Percentiles rank a stretch among this genome's conserved stretches.
Evolutionary conservation across 2,113 vertebrate species (phyloP).

Genomic region (Pterophyllum scalare): DNA sequence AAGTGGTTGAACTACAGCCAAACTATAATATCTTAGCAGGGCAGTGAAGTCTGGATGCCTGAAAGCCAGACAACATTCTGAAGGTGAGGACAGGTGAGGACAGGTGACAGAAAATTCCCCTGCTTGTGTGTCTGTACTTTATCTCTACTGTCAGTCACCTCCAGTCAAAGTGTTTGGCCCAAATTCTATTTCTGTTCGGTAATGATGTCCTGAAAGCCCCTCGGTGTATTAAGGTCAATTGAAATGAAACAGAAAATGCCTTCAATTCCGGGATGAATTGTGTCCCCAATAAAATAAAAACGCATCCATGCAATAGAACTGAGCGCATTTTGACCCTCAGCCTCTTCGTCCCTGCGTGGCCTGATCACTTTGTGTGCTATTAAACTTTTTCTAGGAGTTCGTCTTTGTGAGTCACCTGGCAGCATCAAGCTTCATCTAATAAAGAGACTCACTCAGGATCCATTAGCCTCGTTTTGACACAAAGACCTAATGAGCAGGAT

Average conservation of each 20-base stretch:
- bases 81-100: not conserved
- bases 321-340: slow-evolving; percentile 51
- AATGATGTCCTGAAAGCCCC: slow-evolving; percentile 46
- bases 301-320: slow-evolving; percentile 57
- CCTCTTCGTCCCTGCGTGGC: not conserved
- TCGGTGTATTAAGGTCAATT: slow-evolving; percentile 68
- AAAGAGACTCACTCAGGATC: not conserved
- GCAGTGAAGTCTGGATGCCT: not conserved
- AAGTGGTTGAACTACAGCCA: not conserved
- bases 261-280: slow-evolving; percentile 52
- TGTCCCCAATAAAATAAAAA: slow-evolving; percentile 27
- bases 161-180: slow-evolving; percentile 18
- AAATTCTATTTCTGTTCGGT: slow-evolving; percentile 36
- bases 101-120: not conserved
- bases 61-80: not conserved
- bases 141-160: slow-evolving; percentile 7
- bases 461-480: not conserved
- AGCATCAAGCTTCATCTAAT: not conserved
- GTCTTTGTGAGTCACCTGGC: not conserved
- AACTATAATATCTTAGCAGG: not conserved
- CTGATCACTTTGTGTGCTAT: not conserved
- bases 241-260: slow-evolving; percentile 57
- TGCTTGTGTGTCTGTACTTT: not conserved
- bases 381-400: slow-evolving; percentile 18
- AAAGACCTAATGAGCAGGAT: not conserved